These are phyloP conservation scores for Gobiocypris rarus DNA, from an alignment of 2,113 vertebrate genomes.

Conservation along the genomic window DNA sequence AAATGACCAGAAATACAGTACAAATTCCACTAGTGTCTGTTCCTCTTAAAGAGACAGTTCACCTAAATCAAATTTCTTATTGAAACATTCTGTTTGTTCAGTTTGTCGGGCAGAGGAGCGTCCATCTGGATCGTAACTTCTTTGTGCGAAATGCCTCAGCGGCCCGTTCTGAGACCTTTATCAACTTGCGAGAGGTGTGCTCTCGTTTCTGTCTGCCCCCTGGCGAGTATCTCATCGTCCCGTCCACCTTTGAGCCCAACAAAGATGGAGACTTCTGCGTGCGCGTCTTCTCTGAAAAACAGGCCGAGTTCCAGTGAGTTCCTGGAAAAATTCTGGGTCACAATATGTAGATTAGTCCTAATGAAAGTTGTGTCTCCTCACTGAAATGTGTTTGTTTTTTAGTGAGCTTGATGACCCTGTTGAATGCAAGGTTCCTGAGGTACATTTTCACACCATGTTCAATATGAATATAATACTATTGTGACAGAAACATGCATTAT, in stretches of 20 bases:
- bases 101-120: conserved; percentile 60
- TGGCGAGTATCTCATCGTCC: conserved; percentile 80
- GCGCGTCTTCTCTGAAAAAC: conserved; percentile 81
- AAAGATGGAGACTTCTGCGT: conserved; percentile 81
- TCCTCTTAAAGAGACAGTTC: background rate
- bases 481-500: background rate
- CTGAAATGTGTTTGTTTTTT: conserved; percentile 46
- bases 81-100: conserved; percentile 31
- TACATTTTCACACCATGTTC: conserved; percentile 52
- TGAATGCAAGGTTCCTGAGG: conserved; percentile 76
- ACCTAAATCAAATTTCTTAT: background rate
- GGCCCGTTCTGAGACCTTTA: conserved; percentile 67
- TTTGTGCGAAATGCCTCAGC: conserved; percentile 67
- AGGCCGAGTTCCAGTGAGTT: conserved; percentile 75
- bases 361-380: background rate
- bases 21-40: background rate
- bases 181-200: conserved; percentile 80
- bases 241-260: conserved; percentile 80
- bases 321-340: background rate
- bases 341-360: too few species aligned
- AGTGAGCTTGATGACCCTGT: conserved; percentile 78
- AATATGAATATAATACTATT: background rate
- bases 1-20: background rate
- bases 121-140: conserved; percentile 73
- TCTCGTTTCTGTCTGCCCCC: conserved; percentile 70